Percentiles rank a stretch among this genome's conserved stretches.
Evolutionary conservation across 2,797 vertebrate genomes (phyloP).

Genomic region (Sebastiscus tertius): DNA sequence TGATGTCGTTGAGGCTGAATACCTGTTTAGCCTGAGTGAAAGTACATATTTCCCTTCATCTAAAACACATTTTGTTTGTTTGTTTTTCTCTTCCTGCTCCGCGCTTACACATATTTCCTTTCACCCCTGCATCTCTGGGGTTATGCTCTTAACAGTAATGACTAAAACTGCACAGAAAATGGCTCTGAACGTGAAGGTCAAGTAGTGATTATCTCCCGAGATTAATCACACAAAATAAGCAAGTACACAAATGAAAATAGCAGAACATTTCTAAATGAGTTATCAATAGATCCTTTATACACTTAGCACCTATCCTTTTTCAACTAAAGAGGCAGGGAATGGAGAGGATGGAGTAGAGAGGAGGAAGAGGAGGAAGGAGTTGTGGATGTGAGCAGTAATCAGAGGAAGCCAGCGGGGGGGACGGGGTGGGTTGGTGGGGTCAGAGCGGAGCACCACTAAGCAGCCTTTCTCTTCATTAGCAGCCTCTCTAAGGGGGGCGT

Average conservation of each 20-base stretch:
- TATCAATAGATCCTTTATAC: conserved; percentile 26
- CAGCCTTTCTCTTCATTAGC: conserved; percentile 98
- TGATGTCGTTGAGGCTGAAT: conserved; percentile 28
- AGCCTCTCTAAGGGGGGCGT: conserved; percentile 89
- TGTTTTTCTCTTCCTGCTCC: conserved; percentile 21
- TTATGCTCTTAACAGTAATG: neutral
- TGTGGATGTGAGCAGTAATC: conserved; percentile 75
- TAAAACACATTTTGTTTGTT: conserved; percentile 27
- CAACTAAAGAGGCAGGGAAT: conserved; percentile 27
- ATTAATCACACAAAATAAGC: conserved; percentile 15
- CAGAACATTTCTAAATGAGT: neutral
- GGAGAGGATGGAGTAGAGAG: conserved; percentile 41
- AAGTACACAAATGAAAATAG: neutral
- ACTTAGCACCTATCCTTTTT: conserved; percentile 28
- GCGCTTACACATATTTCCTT: conserved; percentile 21
- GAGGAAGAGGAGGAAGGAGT: conserved; percentile 33
- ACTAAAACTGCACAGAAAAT: conserved; percentile 20
- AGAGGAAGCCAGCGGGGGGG: conserved; percentile 78
- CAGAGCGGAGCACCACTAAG: conserved; percentile 90
- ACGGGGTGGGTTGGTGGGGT: conserved; percentile 79
- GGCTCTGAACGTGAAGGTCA: conserved; percentile 15
- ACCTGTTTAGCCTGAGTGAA: conserved; percentile 23
- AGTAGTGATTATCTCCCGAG: conserved; percentile 31
- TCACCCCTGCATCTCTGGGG: conserved; percentile 7
- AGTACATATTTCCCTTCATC: conserved; percentile 29